Conservation (phyloP, 1,140 invertebrate genomes). For the Mercenaria mercenaria region DNA sequence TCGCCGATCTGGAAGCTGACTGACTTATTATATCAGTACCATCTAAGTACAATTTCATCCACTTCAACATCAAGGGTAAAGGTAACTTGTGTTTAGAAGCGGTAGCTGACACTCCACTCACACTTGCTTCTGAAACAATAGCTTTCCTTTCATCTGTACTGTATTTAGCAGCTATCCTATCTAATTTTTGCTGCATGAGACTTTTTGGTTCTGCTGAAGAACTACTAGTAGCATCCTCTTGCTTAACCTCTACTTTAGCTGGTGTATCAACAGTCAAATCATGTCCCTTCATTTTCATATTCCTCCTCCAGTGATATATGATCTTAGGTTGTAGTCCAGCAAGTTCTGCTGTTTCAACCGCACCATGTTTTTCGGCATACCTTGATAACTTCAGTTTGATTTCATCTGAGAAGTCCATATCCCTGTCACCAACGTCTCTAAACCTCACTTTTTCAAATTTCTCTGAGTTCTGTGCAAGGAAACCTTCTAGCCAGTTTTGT, state of each 20-base stretch:
- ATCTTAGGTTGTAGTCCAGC: constrained; percentile 56
- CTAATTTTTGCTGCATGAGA: constrained; percentile 60
- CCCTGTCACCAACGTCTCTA: constrained; percentile 30
- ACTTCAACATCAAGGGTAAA: constrained; percentile 46
- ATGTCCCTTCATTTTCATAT: constrained; percentile 51
- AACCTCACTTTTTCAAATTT: constrained; percentile 59
- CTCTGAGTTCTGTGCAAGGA: constrained; percentile 17
- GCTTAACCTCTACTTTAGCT: neutral
- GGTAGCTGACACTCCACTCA: constrained; percentile 42
- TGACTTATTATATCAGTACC: neutral
- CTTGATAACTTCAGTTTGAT: constrained; percentile 55
- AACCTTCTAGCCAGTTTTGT: constrained; percentile 30
- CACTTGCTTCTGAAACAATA: constrained; percentile 48
- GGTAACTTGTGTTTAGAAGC: constrained; percentile 50
- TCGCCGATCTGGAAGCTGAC: neutral
- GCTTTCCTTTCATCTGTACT: neutral
- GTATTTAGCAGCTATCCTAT: constrained; percentile 45
- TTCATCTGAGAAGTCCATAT: constrained; percentile 53
- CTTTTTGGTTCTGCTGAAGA: constrained; percentile 38
- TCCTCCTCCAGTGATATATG: constrained; percentile 61
- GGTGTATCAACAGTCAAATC: constrained; percentile 22
- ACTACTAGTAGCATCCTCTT: neutral
- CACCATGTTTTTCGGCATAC: constrained; percentile 50
- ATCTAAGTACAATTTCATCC: constrained; percentile 53
- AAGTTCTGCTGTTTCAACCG: constrained; percentile 36